Base-by-base conservation (phyloP, 2,113 vertebrate species). In the Neogobius melanostomus region DNA sequence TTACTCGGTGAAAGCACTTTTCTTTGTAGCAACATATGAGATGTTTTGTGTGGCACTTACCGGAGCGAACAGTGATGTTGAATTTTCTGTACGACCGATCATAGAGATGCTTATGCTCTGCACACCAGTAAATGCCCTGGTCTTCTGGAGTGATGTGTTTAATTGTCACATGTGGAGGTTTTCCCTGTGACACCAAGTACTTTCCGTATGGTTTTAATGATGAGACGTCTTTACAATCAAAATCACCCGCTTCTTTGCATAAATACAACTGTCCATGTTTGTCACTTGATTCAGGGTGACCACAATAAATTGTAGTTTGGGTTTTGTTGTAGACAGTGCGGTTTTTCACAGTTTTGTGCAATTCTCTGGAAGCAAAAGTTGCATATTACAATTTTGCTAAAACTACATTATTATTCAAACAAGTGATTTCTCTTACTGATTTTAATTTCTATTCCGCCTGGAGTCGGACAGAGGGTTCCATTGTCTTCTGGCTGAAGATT, bases 341-440 rank as follows among this genome's bases (percentile, higher is more conserved):
- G 12, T 0, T 4, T 0, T 52, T 0, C 6, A 0, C 42, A 7
- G 77, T 50, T 0, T 0, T 0, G 10, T 11, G n/a, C n/a, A 5
- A 1, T 50, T 0, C 0, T 4, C 80, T 80, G 57, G 0, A 65
- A 61, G 36, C 0, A 53, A 53, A 77, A 16, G 5, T 56, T 43
- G n/a, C 50, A 16, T 7, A 47, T 49, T 4, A 61, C 8, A 8
- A 43, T 11, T 44, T 15, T 8, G 42, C 42, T 21, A 21, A 36
- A 36, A 3, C 28, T 36, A 36, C 28, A 36, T 36, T 36, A 45
- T 45, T 8, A n/a, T 42, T 45, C 3, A 61, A 8, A 3, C 44
- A 2, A 42, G 11, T 36, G 3, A 43, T 60, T 60, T n/a, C 7
- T 61, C 42, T 61, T 61, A 61, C 42, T 15, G 8, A 61, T 61